Evolutionary conservation across 2,888 invertebrate species (phyloP).

Genomic region (Polymixis lichenea): DNA sequence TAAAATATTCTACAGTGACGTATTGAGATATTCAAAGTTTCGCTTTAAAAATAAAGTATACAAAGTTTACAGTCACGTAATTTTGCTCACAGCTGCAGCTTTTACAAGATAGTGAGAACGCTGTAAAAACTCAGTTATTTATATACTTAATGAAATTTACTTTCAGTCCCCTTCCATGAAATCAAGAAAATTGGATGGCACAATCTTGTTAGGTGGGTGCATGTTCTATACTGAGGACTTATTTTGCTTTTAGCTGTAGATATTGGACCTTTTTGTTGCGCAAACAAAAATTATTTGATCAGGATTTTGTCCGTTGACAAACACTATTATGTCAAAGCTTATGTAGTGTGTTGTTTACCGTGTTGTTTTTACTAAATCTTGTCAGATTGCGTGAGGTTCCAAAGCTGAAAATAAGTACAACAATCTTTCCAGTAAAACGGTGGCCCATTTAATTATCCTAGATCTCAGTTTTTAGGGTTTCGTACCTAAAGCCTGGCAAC

Average conservation of each 20-base stretch:
- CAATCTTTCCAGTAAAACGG: background rate
- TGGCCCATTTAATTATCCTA: background rate
- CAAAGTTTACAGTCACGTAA: conserved; percentile 25
- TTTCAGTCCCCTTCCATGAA: conserved; percentile 1
- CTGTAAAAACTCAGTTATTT: conserved; percentile 14
- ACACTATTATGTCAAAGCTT: background rate
- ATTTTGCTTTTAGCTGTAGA: conserved; percentile 2
- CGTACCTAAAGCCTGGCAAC: too few relatives aligned
- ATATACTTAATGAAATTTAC: conserved; percentile 43
- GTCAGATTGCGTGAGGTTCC: background rate
- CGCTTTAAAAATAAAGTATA: conserved; percentile 10
- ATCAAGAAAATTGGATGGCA: conserved; percentile 32
- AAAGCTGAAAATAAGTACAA: background rate
- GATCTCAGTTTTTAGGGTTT: background rate
- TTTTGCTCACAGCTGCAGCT: conserved; percentile 18
- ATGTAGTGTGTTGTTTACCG: background rate
- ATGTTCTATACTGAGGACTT: background rate
- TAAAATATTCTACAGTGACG: conserved; percentile 14
- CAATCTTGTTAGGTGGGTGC: conserved; percentile 16
- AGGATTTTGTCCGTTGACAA: background rate
- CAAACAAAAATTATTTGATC: conserved; percentile 21
- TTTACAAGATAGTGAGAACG: conserved; percentile 29
- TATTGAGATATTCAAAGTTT: conserved; percentile 39
- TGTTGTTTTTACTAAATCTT: background rate
- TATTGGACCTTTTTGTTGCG: conserved; percentile 6